Evolutionary conservation across 2,888 invertebrate genomes (phyloP).

Genomic region (Eulithis testata): DNA sequence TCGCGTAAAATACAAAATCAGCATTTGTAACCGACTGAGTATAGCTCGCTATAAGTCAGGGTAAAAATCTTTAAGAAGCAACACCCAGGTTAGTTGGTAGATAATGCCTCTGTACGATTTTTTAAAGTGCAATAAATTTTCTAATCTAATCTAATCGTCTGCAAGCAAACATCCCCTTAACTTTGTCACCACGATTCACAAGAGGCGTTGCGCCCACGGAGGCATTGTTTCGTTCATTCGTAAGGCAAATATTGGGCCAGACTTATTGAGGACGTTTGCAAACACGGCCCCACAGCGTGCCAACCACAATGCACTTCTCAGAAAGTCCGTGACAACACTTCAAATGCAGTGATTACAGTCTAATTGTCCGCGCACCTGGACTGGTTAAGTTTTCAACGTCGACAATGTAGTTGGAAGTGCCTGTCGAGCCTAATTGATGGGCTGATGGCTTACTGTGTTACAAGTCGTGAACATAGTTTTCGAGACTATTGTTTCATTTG

Average conservation of each 20-base stretch:
- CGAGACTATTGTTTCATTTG: conserved; percentile 27
- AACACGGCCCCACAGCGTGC: conserved; percentile 80
- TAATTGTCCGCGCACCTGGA: conserved; percentile 80
- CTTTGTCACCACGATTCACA: conserved; percentile 61
- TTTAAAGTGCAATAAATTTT: no score
- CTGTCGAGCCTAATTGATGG: conserved; percentile 67
- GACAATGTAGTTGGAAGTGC: conserved; percentile 69
- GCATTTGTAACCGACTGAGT: no score
- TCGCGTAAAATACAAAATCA: no score
- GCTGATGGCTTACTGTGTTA: conserved; percentile 50
- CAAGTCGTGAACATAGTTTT: conserved; percentile 58
- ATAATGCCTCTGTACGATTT: no score
- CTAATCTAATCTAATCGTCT: no score
- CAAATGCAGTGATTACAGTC: conserved; percentile 80
- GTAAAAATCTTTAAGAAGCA: neutral
- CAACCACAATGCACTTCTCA: conserved; percentile 72
- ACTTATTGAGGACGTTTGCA: conserved; percentile 78
- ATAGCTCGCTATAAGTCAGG: no score
- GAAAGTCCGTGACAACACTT: conserved; percentile 80
- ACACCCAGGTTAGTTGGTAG: no score
- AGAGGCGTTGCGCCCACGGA: conserved; percentile 75
- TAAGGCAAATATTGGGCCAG: conserved; percentile 80
- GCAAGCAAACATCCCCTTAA: conserved; percentile 51
- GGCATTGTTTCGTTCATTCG: conserved; percentile 82
- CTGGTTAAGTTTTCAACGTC: conserved; percentile 73